Evolutionary conservation across 2,888 invertebrate species (phyloP).

Genomic region (Axea sp.): DNA sequence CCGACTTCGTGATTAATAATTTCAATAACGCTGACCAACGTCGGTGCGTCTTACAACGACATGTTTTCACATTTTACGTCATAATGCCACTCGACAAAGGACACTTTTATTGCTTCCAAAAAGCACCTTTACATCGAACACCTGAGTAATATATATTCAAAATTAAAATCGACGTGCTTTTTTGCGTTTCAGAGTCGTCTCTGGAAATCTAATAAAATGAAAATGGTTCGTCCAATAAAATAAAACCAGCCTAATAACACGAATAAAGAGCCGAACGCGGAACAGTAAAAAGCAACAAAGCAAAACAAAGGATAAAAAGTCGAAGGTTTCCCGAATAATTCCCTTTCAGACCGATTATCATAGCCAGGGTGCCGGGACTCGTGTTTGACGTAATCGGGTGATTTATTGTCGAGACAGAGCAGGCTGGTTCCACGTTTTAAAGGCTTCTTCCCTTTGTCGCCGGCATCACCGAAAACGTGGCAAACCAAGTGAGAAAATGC

Average conservation of each 20-base stretch:
- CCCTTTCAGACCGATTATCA: slow-evolving; percentile 46
- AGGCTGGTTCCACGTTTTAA: slow-evolving; percentile 51
- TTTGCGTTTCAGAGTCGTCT: too few relatives aligned
- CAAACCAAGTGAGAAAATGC: slow-evolving; percentile 41
- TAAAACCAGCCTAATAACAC: too few relatives aligned
- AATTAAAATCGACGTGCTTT: background rate
- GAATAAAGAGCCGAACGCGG: slow-evolving; percentile 10
- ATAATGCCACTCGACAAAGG: too few relatives aligned
- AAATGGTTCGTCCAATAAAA: too few relatives aligned
- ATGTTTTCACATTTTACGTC: too few relatives aligned
- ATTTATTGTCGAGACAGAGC: slow-evolving; percentile 52
- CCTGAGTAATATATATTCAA: background rate
- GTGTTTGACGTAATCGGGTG: slow-evolving; percentile 61
- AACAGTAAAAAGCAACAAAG: slow-evolving; percentile 42
- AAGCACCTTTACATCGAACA: too few relatives aligned
- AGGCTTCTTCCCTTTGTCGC: slow-evolving; percentile 59
- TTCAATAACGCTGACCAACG: slow-evolving; percentile 12
- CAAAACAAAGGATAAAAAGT: slow-evolving; percentile 39
- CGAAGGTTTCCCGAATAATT: slow-evolving; percentile 49
- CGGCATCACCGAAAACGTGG: slow-evolving; percentile 39
- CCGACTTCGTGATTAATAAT: slow-evolving; percentile 20
- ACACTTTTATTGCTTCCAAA: too few relatives aligned
- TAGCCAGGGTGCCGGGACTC: slow-evolving; percentile 39
- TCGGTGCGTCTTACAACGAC: slow-evolving; percentile 1
- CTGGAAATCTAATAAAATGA: too few relatives aligned